Evolutionary conservation across 1,140 invertebrate genomes (phyloP).

Genomic region (Pachypsylla venusta): DNA sequence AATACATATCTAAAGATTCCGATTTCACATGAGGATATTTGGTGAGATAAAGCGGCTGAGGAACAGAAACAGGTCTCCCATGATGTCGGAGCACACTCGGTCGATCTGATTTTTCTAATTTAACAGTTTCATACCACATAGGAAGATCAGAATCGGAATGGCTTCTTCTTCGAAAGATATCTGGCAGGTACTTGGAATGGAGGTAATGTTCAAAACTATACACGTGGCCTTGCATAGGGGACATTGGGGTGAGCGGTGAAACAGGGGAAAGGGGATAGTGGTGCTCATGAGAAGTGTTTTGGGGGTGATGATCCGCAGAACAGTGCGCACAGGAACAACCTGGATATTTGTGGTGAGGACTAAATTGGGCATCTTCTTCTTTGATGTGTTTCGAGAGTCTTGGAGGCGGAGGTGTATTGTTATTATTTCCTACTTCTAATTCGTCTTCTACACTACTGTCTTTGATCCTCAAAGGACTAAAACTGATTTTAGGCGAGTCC

Average conservation of each 20-base stretch:
- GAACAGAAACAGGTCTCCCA: constrained; percentile 29
- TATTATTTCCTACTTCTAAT: constrained; percentile 26
- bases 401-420: constrained; percentile 19
- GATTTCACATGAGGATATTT: constrained; percentile 23
- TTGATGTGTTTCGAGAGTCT: constrained; percentile 21
- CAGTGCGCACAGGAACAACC: constrained; percentile 30
- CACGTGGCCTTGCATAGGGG: constrained; percentile 35
- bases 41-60: constrained; percentile 25
- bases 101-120: constrained; percentile 25
- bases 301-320: constrained; percentile 31
- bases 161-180: constrained; percentile 46
- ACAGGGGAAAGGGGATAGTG: constrained; percentile 40
- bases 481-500: constrained; percentile 40
- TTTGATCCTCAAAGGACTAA: constrained; percentile 41
- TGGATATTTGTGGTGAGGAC: constrained; percentile 30
- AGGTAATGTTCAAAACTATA: constrained; percentile 53
- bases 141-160: constrained; percentile 57
- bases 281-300: constrained; percentile 29
- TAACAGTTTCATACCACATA: constrained; percentile 35
- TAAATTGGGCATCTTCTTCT: constrained; percentile 20
- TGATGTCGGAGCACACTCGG: constrained; percentile 14
- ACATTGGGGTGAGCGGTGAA: constrained; percentile 38
- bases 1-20: constrained; percentile 32
- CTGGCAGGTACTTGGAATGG: constrained; percentile 54
- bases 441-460: constrained; percentile 34